Evolutionary conservation across 1,140 invertebrate genomes (phyloP), one percentile per base, ranked within the genome.

Genomic region (Panagrolaimus sp.): DNA sequence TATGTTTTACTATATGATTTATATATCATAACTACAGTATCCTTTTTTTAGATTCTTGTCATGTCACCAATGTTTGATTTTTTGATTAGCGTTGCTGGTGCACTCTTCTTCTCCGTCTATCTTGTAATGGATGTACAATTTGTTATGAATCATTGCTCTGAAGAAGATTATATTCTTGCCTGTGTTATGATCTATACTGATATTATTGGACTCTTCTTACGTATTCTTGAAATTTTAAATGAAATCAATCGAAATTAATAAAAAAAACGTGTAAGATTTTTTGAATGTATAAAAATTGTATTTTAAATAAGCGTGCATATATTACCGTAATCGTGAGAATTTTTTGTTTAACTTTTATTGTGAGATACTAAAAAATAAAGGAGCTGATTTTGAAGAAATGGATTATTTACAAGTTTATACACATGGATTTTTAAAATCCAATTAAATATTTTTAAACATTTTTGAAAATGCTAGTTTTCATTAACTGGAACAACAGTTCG

Each of bases 181-280:
- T 81, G 85, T 48, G 81, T 86, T 64, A 84, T 83, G 63, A 83
- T 86, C 9, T 86, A 86, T 66, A 72, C 86, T 53, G 86, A 86
- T 74, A 84, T 86, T 64, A 81, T 86, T 70, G 85, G 85, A 71
- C 81, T 86, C 23, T 86, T 86, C 77, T 74, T 86, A 2, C 73
- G 85, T 71, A 83, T 86, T 61, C 78, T 86, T 1, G 73, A 84
- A 61, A 78, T 80, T 65, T 16, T 80, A 31, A 67, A 67, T 44
- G 81, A 83, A 44, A 62, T 76, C 23, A 82, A 83, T 53, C 51
- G 79, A 62, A 80, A 81, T 46, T 77, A 62, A n/a, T n/a, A n/a
- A n/a, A n/a, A n/a, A n/a, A n/a, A 76, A 38, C 31, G 31, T 13
- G 11, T 20, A 25, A 61, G 3, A 16, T 4, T 8, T n/a, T 8